Conservation (phyloP, 2,113 vertebrate genomes). For the Albula goreensis region DNA sequence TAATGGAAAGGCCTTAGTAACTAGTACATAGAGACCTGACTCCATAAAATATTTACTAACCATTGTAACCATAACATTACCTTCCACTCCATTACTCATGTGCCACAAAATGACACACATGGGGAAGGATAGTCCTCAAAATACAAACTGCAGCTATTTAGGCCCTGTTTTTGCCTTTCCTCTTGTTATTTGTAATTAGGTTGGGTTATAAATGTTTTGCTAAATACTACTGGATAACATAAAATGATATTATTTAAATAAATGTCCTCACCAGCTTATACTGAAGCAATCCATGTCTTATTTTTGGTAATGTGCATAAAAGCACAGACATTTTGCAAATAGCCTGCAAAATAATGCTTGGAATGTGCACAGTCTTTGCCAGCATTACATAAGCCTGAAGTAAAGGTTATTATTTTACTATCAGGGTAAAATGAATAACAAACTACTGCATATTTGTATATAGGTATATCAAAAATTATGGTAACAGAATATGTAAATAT, state of each 20-base stretch:
- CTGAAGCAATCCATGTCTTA: not conserved
- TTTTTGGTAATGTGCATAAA: not conserved
- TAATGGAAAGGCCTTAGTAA: not conserved
- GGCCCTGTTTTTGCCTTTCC: not conserved
- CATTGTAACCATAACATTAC: not conserved
- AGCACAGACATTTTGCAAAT: not conserved
- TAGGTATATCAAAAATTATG: no score
- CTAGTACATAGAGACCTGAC: no score
- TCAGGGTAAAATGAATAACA: not conserved
- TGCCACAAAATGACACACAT: conserved; percentile 9
- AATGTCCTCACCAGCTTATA: not conserved
- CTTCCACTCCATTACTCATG: not conserved
- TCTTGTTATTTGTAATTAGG: not conserved
- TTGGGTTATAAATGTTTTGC: not conserved
- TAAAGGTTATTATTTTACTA: no score
- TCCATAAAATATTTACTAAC: not conserved
- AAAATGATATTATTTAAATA: not conserved
- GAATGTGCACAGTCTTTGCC: not conserved
- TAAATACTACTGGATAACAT: not conserved
- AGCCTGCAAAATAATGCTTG: not conserved
- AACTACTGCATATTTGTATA: no score
- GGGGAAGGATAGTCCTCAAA: no score
- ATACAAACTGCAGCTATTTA: not conserved
- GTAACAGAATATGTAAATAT: no score
- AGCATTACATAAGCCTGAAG: no score